Percentiles rank a stretch among this genome's conserved stretches.
Evolutionary conservation across 2,797 vertebrate species (phyloP).

Genomic region (Tragelaphus eurycerus): DNA sequence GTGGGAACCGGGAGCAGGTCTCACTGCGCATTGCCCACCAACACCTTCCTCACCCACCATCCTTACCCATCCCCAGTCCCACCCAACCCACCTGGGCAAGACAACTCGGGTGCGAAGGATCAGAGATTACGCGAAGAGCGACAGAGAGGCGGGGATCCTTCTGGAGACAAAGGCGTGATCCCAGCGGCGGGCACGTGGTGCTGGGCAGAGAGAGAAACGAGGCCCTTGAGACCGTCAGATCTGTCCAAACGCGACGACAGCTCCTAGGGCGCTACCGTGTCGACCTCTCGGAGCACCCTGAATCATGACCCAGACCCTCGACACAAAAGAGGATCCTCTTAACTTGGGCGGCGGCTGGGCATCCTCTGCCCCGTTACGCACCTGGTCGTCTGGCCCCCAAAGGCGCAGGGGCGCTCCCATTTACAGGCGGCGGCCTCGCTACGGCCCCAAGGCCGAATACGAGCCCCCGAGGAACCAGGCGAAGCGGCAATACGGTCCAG

Average conservation of each 20-base stretch:
- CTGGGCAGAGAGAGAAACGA: neutral
- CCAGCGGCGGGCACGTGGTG: neutral
- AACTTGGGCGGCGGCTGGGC: slow-evolving; percentile 48
- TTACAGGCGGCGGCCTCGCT: neutral
- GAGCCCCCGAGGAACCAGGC: slow-evolving; percentile 22
- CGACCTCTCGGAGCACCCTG: neutral
- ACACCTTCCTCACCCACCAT: slow-evolving; percentile 43
- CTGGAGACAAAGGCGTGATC: neutral
- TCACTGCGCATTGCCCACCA: slow-evolving; percentile 1
- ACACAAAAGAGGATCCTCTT: slow-evolving; percentile 35
- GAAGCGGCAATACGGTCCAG: neutral
- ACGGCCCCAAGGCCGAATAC: neutral
- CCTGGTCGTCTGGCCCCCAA: slow-evolving; percentile 12
- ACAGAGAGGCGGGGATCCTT: neutral
- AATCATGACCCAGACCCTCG: slow-evolving; percentile 49
- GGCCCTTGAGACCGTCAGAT: neutral
- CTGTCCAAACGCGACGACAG: neutral
- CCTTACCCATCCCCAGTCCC: slow-evolving; percentile 29
- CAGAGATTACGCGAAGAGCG: neutral
- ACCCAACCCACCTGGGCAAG: slow-evolving; percentile 30
- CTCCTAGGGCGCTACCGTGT: neutral
- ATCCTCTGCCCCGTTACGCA: neutral
- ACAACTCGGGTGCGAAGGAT: slow-evolving; percentile 49
- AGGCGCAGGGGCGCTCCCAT: neutral
- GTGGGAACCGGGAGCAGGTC: slow-evolving; percentile 46